Evolutionary conservation across 2,797 vertebrate species (phyloP), one percentile per base, ranked within the genome.

Genomic region (Caiman crocodilus): DNA sequence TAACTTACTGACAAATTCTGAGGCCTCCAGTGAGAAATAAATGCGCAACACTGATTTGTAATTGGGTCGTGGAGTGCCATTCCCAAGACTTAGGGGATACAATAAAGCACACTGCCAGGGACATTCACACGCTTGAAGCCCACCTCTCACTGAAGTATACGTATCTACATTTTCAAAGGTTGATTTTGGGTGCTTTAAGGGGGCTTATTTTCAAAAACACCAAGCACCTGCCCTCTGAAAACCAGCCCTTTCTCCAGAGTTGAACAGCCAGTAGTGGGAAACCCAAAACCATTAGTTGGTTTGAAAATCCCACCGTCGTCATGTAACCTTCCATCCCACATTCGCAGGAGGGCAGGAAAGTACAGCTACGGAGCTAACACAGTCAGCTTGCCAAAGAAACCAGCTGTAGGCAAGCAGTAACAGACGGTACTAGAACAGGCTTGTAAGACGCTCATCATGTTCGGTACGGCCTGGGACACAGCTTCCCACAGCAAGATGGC

Each of bases 271-370:
- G 59, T 16, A 83, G 65, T 4, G 50, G 1, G 3, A 15, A 50
- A 8, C 2, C 1, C 32, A 82, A 90, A 93, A 76, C 5, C 7
- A 26, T 78, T 59, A 85, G 30, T 21, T 14, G 35, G 18, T 86
- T 75, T 79, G 30, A 64, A 69, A 15, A 2, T 76, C n/a, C 18
- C 35, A 16, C 25, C 21, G 16, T 42, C 14, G 14, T n/a, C 5
- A 56, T 1, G 35, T 4, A 42, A 10, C 2, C 2, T 6, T 42
- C 3, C 0, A 60, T 6, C 14, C 21, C 21, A 42, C 63, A 11
- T 55, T 92, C 21, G 76, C 28, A 28, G 32, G 82, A 88, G 85
- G 94, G 18, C 64, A 64, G 42, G 42, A 64, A 84, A 90, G 65
- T 3, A 18, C 67, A 35, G 69, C 69, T 14, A 42, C 15, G 71